Evolutionary conservation across 2,888 invertebrate genomes (phyloP), one percentile per base, ranked within the genome.

Genomic region (Leptinotarsa juncta): DNA sequence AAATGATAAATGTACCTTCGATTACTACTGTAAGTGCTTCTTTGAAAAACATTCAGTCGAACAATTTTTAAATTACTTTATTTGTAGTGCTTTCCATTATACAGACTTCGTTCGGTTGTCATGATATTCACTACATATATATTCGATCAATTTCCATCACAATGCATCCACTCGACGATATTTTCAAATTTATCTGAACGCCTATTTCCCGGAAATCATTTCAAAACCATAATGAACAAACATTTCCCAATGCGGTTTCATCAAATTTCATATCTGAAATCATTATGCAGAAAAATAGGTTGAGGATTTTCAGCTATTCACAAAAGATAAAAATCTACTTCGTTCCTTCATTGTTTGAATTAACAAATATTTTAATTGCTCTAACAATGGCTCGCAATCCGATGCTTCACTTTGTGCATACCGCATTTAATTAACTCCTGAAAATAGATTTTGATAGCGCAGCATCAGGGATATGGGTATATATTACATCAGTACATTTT

Each of bases 281-380:
- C 68, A 55, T 68, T 69, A 57, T 57, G 57, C 69, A 20, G 42
- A 49, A 69, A 69, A 57, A 69, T 57, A 60, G 69, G 48, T 69
- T 55, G 69, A 69, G 69, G 69, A 60, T 57, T 69, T 69, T 69
- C 62, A 26, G 26, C 62, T 62, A 62, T 42, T 62, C 62, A 62
- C 16, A 5, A 32, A 32, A 42, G 62, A 62, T 62, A 62, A 62
- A 26, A 7, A 62, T 62, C 62, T 42, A 62, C 62, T 32, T 26
- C 32, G 62, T 18, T 62, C 18, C 16, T 62, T 62, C 62, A 62
- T 62, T 62, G 62, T 62, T 32, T 62, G 26, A 16, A 62, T 62
- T 62, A n/a, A 62, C 62, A 62, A 62, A 62, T 42, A 62, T 42
- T 42, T 62, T 42, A 57, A 62, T 62, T 62, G 15, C 42, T 42